Base-by-base conservation (phyloP, 2,888 invertebrate genomes). In the Glaucopsyche alexis region DNA sequence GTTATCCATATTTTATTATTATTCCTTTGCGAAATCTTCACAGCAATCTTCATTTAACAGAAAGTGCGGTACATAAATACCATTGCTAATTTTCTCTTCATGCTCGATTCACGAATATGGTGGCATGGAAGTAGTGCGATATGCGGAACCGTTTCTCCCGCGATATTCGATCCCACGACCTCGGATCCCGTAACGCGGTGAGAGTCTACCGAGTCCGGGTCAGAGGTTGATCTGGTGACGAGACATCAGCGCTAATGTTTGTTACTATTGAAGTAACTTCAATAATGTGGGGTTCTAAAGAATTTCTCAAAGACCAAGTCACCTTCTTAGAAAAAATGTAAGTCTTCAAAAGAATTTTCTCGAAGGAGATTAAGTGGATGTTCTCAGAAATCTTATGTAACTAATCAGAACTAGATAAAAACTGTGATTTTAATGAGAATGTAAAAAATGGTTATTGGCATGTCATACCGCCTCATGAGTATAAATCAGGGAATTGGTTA, bases 111-210 rank as follows among this genome's bases (percentile, higher is more conserved):
- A 60, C 29, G 60, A 60, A 29, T 60, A 19, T 60, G 55, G 29
- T 60, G 60, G 60, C 29, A 13, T 29, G 29, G 60, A 29, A 13
- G 47, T 11, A 47, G 60, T 60, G 60, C 38, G 29, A 60, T 60
- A 60, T 60, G 60, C 60, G 60, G 60, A 60, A 60, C 60, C 60
- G 60, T 60, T 60, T 60, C 60, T 13, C 60, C 29, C 14, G 14
- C 45, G 67, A 29, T 69, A 69, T 69, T 69, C 69, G 69, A 69
- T 69, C 69, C 69, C 69, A 69, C 69, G 69, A 49, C 69, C 69
- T 47, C 69, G 19, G 19, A 49, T 69, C 67, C 45, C 69, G 69
- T 69, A 29, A 19, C 29, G 60, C 60, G 60, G 60, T 60, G 60
- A 60, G 60, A 60, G 60, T 52, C 16, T 52, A 16, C 60, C 29